These are phyloP conservation scores for Listrodromus nycthemerus DNA, from an alignment of 2,888 invertebrate genomes.

Conservation along the genomic window DNA sequence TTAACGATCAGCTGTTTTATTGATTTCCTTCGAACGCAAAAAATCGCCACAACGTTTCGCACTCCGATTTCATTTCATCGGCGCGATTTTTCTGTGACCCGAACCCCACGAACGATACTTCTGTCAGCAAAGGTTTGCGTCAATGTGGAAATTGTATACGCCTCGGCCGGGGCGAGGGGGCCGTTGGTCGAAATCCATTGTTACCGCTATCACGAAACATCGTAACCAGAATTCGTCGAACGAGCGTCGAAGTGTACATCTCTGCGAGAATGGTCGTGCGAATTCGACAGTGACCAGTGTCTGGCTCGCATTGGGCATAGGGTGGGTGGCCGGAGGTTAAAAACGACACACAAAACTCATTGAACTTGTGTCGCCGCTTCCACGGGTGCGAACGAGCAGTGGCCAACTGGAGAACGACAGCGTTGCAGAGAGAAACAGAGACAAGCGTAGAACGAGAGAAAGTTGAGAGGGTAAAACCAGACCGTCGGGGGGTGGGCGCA, in stretches of 20 bases:
- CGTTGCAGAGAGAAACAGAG: conserved; percentile 37
- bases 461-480: conserved; percentile 30
- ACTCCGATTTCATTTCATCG: neutral
- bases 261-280: conserved; percentile 39
- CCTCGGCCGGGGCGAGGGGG: too few species aligned
- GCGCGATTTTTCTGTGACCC: neutral
- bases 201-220: conserved; percentile 14
- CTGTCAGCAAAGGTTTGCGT: neutral
- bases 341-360: conserved; percentile 68
- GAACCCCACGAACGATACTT: neutral
- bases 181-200: neutral
- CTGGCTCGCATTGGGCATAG: neutral
- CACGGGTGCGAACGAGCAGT: conserved; percentile 57
- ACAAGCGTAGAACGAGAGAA: conserved; percentile 27
- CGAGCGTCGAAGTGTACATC: conserved; percentile 26
- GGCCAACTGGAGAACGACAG: conserved; percentile 41
- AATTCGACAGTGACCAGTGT: conserved; percentile 52
- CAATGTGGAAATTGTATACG: neutral
- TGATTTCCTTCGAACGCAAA: too few species aligned
- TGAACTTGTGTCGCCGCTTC: conserved; percentile 65
- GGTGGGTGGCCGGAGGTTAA: conserved; percentile 11
- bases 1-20: neutral
- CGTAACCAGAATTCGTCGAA: conserved; percentile 46
- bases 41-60: too few species aligned
- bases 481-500: conserved; percentile 13